A percentile compares a stretch with the other conserved stretches of the same genome.
Conservation (phyloP, 2,888 invertebrate species). For the Epiblema foenella region DNA sequence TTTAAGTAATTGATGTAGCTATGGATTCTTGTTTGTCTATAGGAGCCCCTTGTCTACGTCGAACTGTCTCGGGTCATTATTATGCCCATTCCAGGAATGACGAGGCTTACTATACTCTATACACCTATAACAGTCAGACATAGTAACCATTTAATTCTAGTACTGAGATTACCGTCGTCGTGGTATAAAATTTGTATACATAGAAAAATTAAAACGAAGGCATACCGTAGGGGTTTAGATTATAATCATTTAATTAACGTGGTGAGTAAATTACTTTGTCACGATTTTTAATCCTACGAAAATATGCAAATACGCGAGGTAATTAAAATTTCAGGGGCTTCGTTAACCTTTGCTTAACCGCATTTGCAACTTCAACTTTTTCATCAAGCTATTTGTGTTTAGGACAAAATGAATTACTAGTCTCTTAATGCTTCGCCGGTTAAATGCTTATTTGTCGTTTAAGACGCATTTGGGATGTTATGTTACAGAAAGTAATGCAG, state of each 20-base stretch:
- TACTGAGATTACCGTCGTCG: not conserved
- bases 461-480: too few relatives aligned
- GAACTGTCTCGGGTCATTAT: conserved; percentile 66
- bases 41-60: conserved; percentile 51
- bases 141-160: conserved; percentile 10
- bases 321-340: conserved; percentile 39
- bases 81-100: conserved; percentile 55
- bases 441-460: not conserved
- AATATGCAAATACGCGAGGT: conserved; percentile 31
- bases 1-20: not conserved
- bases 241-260: conserved; percentile 37
- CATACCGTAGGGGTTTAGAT: conserved; percentile 15
- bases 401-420: not conserved
- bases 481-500: not conserved
- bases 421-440: not conserved
- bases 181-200: conserved; percentile 12
- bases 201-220: conserved; percentile 20
- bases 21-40: conserved; percentile 7
- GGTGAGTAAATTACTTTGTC: conserved; percentile 35
- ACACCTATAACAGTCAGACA: not conserved
- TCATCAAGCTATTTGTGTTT: conserved; percentile 18
- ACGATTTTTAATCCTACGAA: conserved; percentile 37
- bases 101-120: conserved; percentile 49
- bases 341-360: conserved; percentile 36
- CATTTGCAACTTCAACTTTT: conserved; percentile 18